A percentile compares a stretch with the other conserved stretches of the same genome.
phyloP scores from a whole-genome alignment of 1,140 invertebrate species.

The Achatina immaculata region DNA sequence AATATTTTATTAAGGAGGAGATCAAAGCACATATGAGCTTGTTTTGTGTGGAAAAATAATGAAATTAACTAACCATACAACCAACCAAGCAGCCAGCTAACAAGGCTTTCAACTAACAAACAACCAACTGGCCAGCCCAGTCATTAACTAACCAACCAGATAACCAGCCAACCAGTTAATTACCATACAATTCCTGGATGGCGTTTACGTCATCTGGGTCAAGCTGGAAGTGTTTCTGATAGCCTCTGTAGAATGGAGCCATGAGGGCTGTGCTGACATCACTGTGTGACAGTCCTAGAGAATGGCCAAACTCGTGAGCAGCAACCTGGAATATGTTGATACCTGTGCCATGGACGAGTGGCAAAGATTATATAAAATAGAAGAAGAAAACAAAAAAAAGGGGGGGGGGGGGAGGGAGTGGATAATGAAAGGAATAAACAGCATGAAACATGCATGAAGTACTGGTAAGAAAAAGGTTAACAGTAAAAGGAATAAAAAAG shows the following conservation, averaged over 20 bases:
- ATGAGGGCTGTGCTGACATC: slow-evolving; percentile 68
- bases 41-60: no score
- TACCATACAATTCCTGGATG: slow-evolving; percentile 77
- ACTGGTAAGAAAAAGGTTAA: slow-evolving; percentile 25
- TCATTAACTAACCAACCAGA: no score
- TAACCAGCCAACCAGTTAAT: background rate
- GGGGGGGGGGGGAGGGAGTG: slow-evolving; percentile 40
- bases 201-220: slow-evolving; percentile 88
- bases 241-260: slow-evolving; percentile 74
- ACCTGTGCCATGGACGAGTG: slow-evolving; percentile 46
- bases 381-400: background rate
- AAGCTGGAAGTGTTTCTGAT: slow-evolving; percentile 80
- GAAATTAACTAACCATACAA: no score
- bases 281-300: slow-evolving; percentile 71
- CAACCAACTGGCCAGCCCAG: no score
- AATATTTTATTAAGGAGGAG: no score
- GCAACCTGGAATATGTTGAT: slow-evolving; percentile 71
- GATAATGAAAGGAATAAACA: slow-evolving; percentile 31
- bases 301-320: slow-evolving; percentile 72
- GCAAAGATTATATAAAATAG: slow-evolving; percentile 45
- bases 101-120: no score
- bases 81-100: no score
- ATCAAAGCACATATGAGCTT: no score
- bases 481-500: slow-evolving; percentile 7
- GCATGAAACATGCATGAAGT: background rate